Evolutionary conservation across 1,140 invertebrate species (phyloP), one percentile per base, ranked within the genome.

Genomic region (Achatina immaculata): DNA sequence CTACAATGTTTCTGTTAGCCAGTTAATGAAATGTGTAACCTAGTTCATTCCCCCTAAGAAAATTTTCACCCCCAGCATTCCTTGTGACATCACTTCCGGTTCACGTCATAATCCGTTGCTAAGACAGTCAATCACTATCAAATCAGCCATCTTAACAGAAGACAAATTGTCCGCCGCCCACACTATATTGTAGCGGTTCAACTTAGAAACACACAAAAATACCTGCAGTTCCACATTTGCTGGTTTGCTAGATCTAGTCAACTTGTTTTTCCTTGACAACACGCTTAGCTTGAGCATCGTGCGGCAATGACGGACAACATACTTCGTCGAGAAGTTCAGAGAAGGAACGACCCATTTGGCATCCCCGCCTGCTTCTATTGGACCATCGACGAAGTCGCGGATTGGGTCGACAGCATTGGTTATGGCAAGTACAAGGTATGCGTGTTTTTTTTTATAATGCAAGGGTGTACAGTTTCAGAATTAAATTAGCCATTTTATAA

Each of bases 331-430:
- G 66, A 80, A 38, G 36, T 80, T 36, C 78, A 80, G 68, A 69
- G 78, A 55, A 24, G 78, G 19, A 68, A 80, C 72, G 78, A 80
- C 48, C 78, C 78, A 0, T 80, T 80, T 58, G 78, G 78, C 48
- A 80, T 80, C 45, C 78, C 78, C 0, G 78, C 78, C 24, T 80
- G 78, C 36, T 80, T 80, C 48, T 80, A 80, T 36, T 80, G 78
- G 78, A 71, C 78, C 34, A 62, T 80, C 31, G 78, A 80, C n/a
- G 78, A 80, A 55, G 78, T 80, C 3, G 78, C 78, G 11, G 78
- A 80, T 55, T 80, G 78, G 78, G 28, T 80, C 4, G 78, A 80
- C 19, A 80, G 78, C n/a, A 80, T 80, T 43, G 78, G 78, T 28
- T 80, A 80, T 34, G 65, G 55, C 9, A 80, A 80, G 40, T 80